phyloP scores from a whole-genome alignment of 2,797 vertebrate species.

The Lophotriccus pileatus region DNA sequence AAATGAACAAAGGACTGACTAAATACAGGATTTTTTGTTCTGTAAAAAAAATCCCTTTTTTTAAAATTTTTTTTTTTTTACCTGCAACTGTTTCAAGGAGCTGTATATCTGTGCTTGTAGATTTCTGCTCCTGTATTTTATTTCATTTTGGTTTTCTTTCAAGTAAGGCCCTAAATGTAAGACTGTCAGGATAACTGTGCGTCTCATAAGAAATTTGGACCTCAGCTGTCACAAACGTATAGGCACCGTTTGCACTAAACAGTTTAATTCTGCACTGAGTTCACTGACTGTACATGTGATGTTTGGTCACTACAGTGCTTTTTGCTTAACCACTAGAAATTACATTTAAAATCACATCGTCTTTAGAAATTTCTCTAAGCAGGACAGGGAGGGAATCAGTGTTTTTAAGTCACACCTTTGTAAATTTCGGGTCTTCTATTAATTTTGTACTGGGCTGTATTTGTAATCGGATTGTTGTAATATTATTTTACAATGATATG shows the following conservation, averaged over 20 bases:
- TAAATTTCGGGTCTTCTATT: neutral
- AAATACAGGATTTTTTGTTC: neutral
- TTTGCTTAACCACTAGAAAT: neutral
- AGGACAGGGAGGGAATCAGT: neutral
- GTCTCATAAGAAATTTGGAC: neutral
- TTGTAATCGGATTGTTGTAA: neutral
- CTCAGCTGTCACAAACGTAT: neutral
- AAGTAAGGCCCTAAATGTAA: neutral
- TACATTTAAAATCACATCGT: neutral
- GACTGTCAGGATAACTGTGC: neutral
- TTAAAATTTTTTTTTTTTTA: neutral
- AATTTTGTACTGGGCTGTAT: neutral
- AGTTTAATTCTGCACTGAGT: neutral
- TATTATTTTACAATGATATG: neutral
- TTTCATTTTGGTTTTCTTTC: neutral
- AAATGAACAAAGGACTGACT: neutral
- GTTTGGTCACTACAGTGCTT: neutral
- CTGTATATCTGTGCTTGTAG: neutral
- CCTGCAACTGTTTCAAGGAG: neutral
- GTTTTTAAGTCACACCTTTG: neutral
- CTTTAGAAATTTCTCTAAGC: neutral
- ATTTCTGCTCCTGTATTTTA: neutral
- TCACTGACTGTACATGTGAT: too few relatives aligned
- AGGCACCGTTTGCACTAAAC: neutral
- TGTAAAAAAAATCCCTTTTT: neutral